Evolutionary conservation across 2,888 invertebrate genomes (phyloP).

Genomic region (Petrolisthes manimaculis): DNA sequence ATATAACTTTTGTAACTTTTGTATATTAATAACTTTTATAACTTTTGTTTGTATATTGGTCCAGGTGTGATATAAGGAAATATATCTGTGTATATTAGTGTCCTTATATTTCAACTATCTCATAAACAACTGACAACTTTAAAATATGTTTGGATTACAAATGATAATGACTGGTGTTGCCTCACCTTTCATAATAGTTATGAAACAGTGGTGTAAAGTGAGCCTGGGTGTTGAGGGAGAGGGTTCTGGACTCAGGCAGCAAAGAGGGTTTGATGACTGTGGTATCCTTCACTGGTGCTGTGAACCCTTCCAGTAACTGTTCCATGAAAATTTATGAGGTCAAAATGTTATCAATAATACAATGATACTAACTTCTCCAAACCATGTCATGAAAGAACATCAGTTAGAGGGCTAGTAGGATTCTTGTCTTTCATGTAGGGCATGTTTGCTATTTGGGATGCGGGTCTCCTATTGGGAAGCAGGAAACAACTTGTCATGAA

Average conservation of each 20-base stretch:
- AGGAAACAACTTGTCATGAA: too few relatives aligned
- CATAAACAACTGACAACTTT: not conserved
- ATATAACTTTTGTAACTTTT: too few relatives aligned
- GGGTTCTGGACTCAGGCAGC: conserved; percentile 53
- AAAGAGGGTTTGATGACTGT: conserved; percentile 53
- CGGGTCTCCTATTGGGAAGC: not conserved
- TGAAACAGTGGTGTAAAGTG: conserved; percentile 24
- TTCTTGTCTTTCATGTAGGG: too few relatives aligned
- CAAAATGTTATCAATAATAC: not conserved
- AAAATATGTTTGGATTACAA: too few relatives aligned
- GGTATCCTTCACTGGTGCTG: conserved; percentile 40
- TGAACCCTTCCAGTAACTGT: conserved; percentile 61
- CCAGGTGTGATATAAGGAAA: too few relatives aligned
- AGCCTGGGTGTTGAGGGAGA: conserved; percentile 50
- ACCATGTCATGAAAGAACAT: not conserved
- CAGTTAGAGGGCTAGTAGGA: not conserved
- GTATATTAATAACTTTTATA: too few relatives aligned
- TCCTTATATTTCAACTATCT: not conserved
- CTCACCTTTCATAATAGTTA: conserved; percentile 53
- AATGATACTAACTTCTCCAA: not conserved
- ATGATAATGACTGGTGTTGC: not conserved
- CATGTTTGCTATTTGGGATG: not conserved
- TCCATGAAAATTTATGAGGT: not conserved
- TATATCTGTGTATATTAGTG: too few relatives aligned
- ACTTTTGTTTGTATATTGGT: too few relatives aligned